Percentiles rank a stretch among this genome's conserved stretches.
These are phyloP conservation scores for Tribolium castaneum DNA, from an alignment of 1,140 invertebrate species.

Conservation along the genomic window DNA sequence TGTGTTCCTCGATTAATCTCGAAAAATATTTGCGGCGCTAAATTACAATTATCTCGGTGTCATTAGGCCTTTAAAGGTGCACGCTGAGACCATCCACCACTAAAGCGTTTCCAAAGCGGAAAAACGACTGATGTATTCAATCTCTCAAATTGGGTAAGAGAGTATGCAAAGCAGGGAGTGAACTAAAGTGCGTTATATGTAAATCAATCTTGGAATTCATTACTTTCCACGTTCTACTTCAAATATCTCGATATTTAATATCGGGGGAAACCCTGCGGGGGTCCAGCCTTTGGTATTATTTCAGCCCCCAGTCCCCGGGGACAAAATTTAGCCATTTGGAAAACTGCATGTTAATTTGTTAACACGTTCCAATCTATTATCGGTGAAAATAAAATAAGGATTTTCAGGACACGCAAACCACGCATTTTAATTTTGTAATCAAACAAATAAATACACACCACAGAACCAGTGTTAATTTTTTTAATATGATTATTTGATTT, in stretches of 20 bases:
- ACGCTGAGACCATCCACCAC: neutral
- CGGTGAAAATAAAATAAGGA: neutral
- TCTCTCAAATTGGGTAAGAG: slow-evolving; percentile 35
- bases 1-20: neutral
- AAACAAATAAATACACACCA: no score
- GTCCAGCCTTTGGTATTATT: slow-evolving; percentile 12
- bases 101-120: slow-evolving; percentile 30
- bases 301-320: neutral
- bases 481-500: no score
- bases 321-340: neutral
- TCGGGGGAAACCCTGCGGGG: slow-evolving; percentile 2
- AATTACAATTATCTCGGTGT: slow-evolving; percentile 1
- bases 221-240: slow-evolving; percentile 42
- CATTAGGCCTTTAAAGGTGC: slow-evolving; percentile 7
- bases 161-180: slow-evolving; percentile 33
- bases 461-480: no score
- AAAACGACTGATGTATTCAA: slow-evolving; percentile 39
- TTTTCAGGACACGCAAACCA: neutral
- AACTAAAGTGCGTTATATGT: slow-evolving; percentile 41
- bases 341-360: neutral
- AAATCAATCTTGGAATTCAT: slow-evolving; percentile 42
- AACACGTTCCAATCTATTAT: neutral
- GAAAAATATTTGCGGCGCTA: neutral
- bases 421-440: neutral
- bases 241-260: slow-evolving; percentile 41